Evolutionary conservation across 2,888 invertebrate genomes (phyloP).

Genomic region (Meganola albula): DNA sequence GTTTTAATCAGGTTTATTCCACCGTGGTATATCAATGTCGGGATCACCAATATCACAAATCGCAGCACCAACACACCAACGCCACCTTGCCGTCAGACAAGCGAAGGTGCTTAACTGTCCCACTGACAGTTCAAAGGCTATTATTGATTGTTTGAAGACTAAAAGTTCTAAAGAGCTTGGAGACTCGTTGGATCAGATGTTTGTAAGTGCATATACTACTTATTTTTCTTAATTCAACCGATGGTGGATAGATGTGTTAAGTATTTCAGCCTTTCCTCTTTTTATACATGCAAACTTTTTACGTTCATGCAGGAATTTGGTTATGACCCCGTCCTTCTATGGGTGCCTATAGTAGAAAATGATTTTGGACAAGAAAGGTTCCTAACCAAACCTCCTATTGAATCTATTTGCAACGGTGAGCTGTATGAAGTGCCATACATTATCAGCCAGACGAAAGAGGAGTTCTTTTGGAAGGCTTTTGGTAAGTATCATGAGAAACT

Average conservation of each 20-base stretch:
- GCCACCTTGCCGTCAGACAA: slow-evolving; percentile 79
- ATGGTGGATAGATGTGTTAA: too few species aligned
- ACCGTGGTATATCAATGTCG: slow-evolving; percentile 83
- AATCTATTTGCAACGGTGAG: slow-evolving; percentile 73
- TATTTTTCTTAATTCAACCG: too few species aligned
- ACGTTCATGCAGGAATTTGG: slow-evolving; percentile 79
- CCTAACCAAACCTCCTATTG: slow-evolving; percentile 78
- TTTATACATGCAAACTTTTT: too few species aligned
- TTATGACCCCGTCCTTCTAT: slow-evolving; percentile 73
- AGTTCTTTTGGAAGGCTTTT: slow-evolving; percentile 80
- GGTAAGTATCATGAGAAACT: too few species aligned
- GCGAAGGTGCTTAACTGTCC: slow-evolving; percentile 80
- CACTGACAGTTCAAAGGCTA: slow-evolving; percentile 67
- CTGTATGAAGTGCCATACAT: slow-evolving; percentile 81
- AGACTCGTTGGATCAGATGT: slow-evolving; percentile 59
- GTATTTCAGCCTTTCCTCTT: too few species aligned
- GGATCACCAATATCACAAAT: slow-evolving; percentile 78
- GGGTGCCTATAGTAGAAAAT: slow-evolving; percentile 81
- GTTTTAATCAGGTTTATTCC: slow-evolving; percentile 83
- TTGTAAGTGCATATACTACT: slow-evolving; percentile 48
- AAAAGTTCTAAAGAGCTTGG: slow-evolving; percentile 67
- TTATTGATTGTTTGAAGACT: slow-evolving; percentile 79
- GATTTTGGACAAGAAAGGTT: slow-evolving; percentile 83
- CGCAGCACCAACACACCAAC: slow-evolving; percentile 74
- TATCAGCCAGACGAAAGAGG: slow-evolving; percentile 80